A percentile compares a stretch with the other conserved stretches of the same genome.
Conservation (phyloP, 2,113 vertebrate genomes). For the Acrocephalus kingi region DNA sequence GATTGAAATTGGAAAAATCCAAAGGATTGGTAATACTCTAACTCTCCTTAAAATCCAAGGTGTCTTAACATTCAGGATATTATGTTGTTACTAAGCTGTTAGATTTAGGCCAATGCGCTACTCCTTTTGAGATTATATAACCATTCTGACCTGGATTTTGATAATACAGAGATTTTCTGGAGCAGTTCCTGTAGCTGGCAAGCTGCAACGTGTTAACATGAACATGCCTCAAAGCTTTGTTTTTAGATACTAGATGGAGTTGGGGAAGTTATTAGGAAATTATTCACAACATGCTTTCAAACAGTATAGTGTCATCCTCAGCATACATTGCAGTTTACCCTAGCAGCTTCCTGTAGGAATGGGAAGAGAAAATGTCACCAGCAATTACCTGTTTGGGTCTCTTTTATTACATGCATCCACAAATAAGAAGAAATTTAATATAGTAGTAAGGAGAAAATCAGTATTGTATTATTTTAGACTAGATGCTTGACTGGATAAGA, state of each 20-base stretch:
- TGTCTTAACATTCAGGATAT: neutral
- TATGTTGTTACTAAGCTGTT: neutral
- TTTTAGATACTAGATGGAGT: neutral
- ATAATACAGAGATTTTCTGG: neutral
- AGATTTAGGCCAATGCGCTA: neutral
- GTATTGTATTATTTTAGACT: neutral
- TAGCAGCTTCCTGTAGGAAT: neutral
- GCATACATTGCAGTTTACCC: neutral
- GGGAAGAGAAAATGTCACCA: neutral
- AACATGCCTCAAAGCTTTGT: neutral
- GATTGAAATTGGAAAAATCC: neutral
- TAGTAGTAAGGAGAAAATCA: neutral
- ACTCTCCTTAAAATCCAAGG: neutral
- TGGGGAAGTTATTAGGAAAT: conserved; percentile 23
- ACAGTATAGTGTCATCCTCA: neutral
- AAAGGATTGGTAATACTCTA: neutral
- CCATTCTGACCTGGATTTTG: neutral
- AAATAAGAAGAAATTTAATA: neutral
- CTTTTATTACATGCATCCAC: neutral
- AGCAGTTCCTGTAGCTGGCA: neutral
- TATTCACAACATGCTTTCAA: conserved; percentile 21
- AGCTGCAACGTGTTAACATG: neutral
- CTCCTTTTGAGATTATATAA: neutral
- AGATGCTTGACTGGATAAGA: neutral
- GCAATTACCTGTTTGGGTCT: neutral